A percentile compares a stretch with the other conserved stretches of the same genome.
phyloP scores from a whole-genome alignment of 1,140 invertebrate genomes.

The Saxidomus purpurata region DNA sequence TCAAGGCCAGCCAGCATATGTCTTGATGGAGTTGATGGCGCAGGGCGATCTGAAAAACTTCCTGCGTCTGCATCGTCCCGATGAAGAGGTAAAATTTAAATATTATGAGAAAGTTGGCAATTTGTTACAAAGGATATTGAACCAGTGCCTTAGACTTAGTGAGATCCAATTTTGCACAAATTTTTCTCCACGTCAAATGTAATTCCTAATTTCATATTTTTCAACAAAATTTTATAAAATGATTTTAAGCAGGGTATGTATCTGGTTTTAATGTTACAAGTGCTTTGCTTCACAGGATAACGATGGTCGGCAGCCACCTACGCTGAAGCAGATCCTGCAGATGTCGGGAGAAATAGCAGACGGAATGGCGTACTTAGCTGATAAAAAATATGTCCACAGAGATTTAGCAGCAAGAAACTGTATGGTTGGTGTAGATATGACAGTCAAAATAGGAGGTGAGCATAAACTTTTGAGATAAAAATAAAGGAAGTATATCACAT shows the following conservation, averaged over 20 bases:
- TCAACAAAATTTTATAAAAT: too few relatives aligned
- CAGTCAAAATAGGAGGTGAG: constrained; percentile 96
- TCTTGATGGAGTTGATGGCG: constrained; percentile 99
- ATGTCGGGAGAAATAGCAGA: constrained; percentile 99
- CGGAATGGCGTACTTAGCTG: constrained; percentile 98
- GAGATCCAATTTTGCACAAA: too few relatives aligned
- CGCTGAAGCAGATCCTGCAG: constrained; percentile 88
- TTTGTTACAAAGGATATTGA: too few relatives aligned
- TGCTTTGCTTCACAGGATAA: constrained; percentile 83
- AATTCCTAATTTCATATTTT: too few relatives aligned
- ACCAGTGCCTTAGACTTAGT: too few relatives aligned
- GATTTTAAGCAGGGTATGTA: too few relatives aligned
- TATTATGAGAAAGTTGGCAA: too few relatives aligned
- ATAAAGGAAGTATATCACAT: too few relatives aligned
- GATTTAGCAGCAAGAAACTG: constrained; percentile 99
- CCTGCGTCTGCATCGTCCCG: constrained; percentile 94
- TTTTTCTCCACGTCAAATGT: too few relatives aligned
- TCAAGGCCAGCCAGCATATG: constrained; percentile 94
- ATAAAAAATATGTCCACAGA: constrained; percentile 98
- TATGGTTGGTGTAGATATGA: constrained; percentile 96
- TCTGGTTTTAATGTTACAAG: too few relatives aligned
- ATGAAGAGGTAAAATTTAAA: constrained; percentile 86
- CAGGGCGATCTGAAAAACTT: constrained; percentile 98
- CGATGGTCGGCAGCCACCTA: constrained; percentile 89
- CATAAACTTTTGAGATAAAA: too few relatives aligned